Conservation (phyloP, 2,113 vertebrate genomes). For the Laticauda laticaudata region DNA sequence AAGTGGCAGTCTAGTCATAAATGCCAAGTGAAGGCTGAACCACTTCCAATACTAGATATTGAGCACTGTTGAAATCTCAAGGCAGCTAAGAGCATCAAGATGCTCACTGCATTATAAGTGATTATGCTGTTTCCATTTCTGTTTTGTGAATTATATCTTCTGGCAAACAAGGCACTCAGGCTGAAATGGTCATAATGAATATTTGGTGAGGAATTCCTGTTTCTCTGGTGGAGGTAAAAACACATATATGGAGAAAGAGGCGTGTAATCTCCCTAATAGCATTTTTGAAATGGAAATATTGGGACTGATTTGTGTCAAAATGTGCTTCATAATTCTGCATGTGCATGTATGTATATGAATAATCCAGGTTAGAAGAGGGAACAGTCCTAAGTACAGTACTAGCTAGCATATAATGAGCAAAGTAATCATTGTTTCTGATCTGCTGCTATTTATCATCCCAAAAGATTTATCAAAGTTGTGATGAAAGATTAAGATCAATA, state of each 20-base stretch:
- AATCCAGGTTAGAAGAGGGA: background rate
- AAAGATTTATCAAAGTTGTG: background rate
- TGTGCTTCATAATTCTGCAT: background rate
- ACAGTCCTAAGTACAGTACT: background rate
- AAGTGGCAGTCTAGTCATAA: background rate
- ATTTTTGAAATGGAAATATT: constrained; percentile 7
- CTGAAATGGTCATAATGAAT: background rate
- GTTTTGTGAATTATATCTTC: background rate
- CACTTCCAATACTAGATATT: background rate
- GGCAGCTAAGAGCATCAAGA: background rate
- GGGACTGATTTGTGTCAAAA: constrained; percentile 3
- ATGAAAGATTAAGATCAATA: background rate
- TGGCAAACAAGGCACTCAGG: background rate
- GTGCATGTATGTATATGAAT: background rate
- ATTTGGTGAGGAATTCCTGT: background rate
- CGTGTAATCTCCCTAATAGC: background rate
- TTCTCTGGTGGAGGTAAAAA: background rate
- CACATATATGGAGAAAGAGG: background rate
- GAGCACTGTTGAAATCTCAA: background rate
- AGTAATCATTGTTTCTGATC: background rate
- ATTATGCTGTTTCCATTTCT: background rate
- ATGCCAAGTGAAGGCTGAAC: background rate
- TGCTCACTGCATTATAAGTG: background rate
- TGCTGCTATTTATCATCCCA: background rate
- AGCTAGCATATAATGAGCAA: background rate